Evolutionary conservation across 2,797 vertebrate species (phyloP).

Genomic region (Argyrosomus regius): DNA sequence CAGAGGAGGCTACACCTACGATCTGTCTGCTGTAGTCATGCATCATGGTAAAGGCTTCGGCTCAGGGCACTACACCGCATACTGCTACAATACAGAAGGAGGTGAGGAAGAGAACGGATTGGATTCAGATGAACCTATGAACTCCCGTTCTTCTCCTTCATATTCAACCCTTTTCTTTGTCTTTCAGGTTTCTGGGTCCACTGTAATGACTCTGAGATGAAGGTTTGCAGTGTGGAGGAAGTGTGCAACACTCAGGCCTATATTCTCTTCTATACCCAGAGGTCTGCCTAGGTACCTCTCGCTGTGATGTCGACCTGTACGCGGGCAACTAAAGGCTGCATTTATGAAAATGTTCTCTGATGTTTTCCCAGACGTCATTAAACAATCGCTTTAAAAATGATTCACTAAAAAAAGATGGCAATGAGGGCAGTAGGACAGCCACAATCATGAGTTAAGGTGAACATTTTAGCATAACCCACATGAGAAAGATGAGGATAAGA

Average conservation of each 20-base stretch:
- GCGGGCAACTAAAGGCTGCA: constrained; percentile 77
- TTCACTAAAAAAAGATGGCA: constrained; percentile 54
- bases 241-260: constrained; percentile 99
- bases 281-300: constrained; percentile 89
- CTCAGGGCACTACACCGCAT: constrained; percentile 99
- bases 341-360: constrained; percentile 69
- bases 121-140: background rate
- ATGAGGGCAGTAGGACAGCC: constrained; percentile 46
- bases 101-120: constrained; percentile 86
- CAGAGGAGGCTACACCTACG: constrained; percentile 94
- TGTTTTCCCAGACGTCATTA: constrained; percentile 60
- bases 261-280: constrained; percentile 99
- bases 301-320: constrained; percentile 83
- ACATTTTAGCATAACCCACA: constrained; percentile 26
- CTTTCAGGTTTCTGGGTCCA: constrained; percentile 98
- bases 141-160: background rate
- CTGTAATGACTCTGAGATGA: constrained; percentile 99
- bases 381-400: constrained; percentile 53
- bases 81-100: constrained; percentile 99
- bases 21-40: constrained; percentile 99
- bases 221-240: constrained; percentile 99
- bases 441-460: constrained; percentile 27
- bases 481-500: constrained; percentile 1
- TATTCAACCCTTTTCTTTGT: background rate
- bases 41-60: constrained; percentile 99